Conservation (phyloP, 2,888 invertebrate genomes). For the Cyaniris semiargus region DNA sequence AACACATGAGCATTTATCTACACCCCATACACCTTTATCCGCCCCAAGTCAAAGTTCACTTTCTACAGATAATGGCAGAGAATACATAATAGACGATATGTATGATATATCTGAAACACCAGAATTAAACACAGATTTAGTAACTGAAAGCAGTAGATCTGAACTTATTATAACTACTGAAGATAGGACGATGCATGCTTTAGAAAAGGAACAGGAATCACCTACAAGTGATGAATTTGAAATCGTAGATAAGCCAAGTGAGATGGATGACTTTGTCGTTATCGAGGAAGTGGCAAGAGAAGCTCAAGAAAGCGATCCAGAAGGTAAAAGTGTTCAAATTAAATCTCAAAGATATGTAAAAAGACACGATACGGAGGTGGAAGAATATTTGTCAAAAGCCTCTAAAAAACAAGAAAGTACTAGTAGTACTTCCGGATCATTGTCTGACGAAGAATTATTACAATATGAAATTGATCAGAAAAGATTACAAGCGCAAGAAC, state of each 20-base stretch:
- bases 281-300: slow-evolving; percentile 94
- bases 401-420: slow-evolving; percentile 83
- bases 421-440: slow-evolving; percentile 79
- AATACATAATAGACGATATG: slow-evolving; percentile 82
- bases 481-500: slow-evolving; percentile 70
- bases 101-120: slow-evolving; percentile 81
- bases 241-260: slow-evolving; percentile 91
- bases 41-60: slow-evolving; percentile 84
- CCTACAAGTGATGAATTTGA: slow-evolving; percentile 93
- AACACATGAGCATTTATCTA: slow-evolving; percentile 76
- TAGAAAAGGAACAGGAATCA: slow-evolving; percentile 84
- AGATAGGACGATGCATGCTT: slow-evolving; percentile 77
- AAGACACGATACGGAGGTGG: slow-evolving; percentile 85
- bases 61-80: slow-evolving; percentile 83
- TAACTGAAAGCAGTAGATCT: slow-evolving; percentile 73
- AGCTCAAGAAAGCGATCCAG: slow-evolving; percentile 89
- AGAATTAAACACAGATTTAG: slow-evolving; percentile 75
- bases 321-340: slow-evolving; percentile 90
- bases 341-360: slow-evolving; percentile 75
- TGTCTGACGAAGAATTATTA: slow-evolving; percentile 82
- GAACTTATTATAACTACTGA: slow-evolving; percentile 82
- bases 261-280: slow-evolving; percentile 93
- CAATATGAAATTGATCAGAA: slow-evolving; percentile 86
- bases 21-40: slow-evolving; percentile 82
- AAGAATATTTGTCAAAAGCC: slow-evolving; percentile 85